Percentiles rank a stretch among this genome's conserved stretches.
Conservation (phyloP, 2,888 invertebrate species). For the Tipula unca region DNA sequence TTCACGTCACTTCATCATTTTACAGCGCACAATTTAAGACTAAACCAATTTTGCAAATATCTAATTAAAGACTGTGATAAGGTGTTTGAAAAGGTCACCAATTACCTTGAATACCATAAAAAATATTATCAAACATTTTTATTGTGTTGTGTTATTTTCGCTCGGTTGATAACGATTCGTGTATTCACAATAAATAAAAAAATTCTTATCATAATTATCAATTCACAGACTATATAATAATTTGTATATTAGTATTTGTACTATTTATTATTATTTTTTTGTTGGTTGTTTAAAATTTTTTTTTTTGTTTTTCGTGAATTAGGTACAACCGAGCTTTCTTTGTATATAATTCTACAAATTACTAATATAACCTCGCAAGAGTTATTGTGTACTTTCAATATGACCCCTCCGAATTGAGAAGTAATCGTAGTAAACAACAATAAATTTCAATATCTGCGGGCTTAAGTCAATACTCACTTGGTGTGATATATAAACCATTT, state of each 20-base stretch:
- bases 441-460: too few species aligned
- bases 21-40: not conserved
- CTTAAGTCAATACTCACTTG: too few species aligned
- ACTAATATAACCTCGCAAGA: too few species aligned
- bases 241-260: not conserved
- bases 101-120: not conserved
- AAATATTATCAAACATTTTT: not conserved
- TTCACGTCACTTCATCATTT: not conserved
- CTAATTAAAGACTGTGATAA: not conserved
- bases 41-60: not conserved
- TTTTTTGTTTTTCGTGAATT: not conserved
- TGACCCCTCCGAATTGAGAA: too few species aligned
- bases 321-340: not conserved
- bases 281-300: not conserved
- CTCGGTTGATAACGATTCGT: not conserved
- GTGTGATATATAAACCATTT: too few species aligned
- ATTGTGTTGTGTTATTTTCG: not conserved
- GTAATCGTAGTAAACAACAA: too few species aligned
- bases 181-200: not conserved
- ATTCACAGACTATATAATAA: not conserved
- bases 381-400: too few species aligned
- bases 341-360: not conserved
- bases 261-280: not conserved
- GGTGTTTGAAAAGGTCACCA: not conserved
- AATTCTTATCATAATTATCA: not conserved